Evolutionary conservation across 2,888 invertebrate genomes (phyloP), one percentile per base, ranked within the genome.

Genomic region (Aspidapion aeneum): DNA sequence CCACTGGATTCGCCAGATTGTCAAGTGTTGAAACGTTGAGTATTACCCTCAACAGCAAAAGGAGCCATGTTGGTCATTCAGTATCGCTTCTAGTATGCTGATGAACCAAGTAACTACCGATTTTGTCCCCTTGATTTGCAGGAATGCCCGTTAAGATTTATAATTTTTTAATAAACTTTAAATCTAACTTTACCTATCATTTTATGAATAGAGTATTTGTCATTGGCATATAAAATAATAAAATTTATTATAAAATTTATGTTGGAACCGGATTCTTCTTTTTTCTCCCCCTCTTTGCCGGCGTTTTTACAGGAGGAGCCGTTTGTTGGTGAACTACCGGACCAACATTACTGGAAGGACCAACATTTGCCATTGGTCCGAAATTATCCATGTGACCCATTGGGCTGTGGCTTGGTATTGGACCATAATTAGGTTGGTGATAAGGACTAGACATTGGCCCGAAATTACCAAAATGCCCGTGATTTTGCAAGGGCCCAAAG

Each of bases 251-350:
- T n/a, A n/a, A n/a, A n/a, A n/a, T n/a, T 35, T 35, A 7, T 35
- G 20, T 18, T 61, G 50, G 51, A 21, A 61, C 12, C 7, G 51
- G 60, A 16, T 60, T 18, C 35, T 63, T 65, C 62, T 63, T 63
- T 63, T 66, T 66, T 2, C 66, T 52, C 9, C 66, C 66, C 48
- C 66, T 60, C 21, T 61, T 67, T 19, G 20, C 51, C 17, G 60
- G 51, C 1, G 60, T 19, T 20, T 16, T 18, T 18, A 12, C 51
- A 12, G 50, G 58, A 0, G 22, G 48, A n/a, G 7, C 7, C 21
- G 51, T 1, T 2, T 17, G 21, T 18, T 7, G 3, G 48, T 51
- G 52, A 17, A 50, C 50, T 19, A 18, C n/a, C 21, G 57, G 17
- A 21, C 18, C 55, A 22, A 49, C 22, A 18, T 58, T 35, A 12